A percentile compares a stretch with the other conserved stretches of the same genome.
These are phyloP conservation scores for Cavia aperea DNA, from an alignment of 2,113 vertebrate species.

Conservation along the genomic window DNA sequence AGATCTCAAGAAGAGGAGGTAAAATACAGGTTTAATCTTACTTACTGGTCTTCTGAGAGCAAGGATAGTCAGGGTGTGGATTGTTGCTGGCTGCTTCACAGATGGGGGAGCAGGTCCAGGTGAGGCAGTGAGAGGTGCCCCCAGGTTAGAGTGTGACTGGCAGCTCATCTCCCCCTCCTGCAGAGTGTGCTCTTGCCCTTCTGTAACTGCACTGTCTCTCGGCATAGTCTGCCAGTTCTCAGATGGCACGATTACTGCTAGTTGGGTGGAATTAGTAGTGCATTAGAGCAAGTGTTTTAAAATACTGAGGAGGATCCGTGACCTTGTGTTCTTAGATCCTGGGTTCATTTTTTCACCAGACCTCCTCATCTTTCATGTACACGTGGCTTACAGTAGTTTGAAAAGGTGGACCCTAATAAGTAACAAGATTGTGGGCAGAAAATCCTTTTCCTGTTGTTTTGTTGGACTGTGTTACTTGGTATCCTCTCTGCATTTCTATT, in stretches of 20 bases:
- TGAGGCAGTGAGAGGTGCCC: too few species aligned
- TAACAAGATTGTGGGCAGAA: neutral
- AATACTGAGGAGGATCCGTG: neutral
- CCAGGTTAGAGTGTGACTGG: neutral
- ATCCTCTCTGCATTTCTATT: neutral
- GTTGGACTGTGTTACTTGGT: neutral
- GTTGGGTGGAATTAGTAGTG: too few species aligned
- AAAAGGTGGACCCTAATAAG: neutral
- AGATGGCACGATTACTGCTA: neutral
- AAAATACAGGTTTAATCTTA: conserved; percentile 53
- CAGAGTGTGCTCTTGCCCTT: too few species aligned
- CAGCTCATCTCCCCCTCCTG: fast-evolving
- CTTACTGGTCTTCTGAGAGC: neutral
- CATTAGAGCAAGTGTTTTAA: neutral
- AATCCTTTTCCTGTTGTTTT: neutral
- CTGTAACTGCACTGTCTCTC: neutral
- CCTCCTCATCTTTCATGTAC: neutral
- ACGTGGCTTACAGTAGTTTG: neutral
- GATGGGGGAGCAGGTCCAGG: neutral
- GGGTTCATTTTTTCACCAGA: neutral
- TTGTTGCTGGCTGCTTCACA: neutral
- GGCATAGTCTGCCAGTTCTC: fast-evolving
- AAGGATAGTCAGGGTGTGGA: fast-evolving
- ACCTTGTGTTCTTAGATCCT: neutral
- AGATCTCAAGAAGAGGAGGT: conserved; percentile 95